Base-by-base conservation (phyloP, 1,140 invertebrate genomes). In the Glossosoma conforme region DNA sequence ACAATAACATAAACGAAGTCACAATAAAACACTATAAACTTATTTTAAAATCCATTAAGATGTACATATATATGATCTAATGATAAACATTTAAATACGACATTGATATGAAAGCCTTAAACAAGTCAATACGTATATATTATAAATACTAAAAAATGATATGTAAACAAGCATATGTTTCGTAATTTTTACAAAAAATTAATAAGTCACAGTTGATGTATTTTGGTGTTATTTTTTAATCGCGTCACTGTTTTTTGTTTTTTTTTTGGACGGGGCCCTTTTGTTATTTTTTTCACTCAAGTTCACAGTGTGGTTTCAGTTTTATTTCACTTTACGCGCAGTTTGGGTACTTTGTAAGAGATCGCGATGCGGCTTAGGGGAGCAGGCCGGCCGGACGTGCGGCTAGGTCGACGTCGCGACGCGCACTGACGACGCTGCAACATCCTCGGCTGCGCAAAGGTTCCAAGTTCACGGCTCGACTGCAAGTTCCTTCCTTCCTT, bases 401-500 rank as follows among this genome's bases (percentile, higher is more conserved):
- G 19, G 11, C 20, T 19, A 36, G 42, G 15, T 15, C 15, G 51
- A 47, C 50, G 51, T 53, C 51, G 40, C 56, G 51, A 19, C 51
- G 56, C 56, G 24, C 51, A 58, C 56, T 58, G 56, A 21, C 33
- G 11, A 18, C 19, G 45, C 33, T 10, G 33, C 45, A 22, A 20
- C 48, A 41, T 28, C 36, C 20, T 20, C 42, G 24, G 38, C 44
- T 18, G 46, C n/a, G 19, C 28, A 17, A 17, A 17, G 47, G 20
- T 22, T 33, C 38, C 47, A 50, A 50, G 47, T 50, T 50, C 47
- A 50, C 47, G 47, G 44, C 38, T 43, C 2, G 3, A 22, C 20
- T 18, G 44, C 30, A 28, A 14, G 17, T 14, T 33, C 20, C 3
- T 11, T 15, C 32, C n/a, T 4, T 4, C n/a, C 6, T 28, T 28